Base-by-base conservation (phyloP, 2,888 invertebrate species). In the Frankliniella intonsa region DNA sequence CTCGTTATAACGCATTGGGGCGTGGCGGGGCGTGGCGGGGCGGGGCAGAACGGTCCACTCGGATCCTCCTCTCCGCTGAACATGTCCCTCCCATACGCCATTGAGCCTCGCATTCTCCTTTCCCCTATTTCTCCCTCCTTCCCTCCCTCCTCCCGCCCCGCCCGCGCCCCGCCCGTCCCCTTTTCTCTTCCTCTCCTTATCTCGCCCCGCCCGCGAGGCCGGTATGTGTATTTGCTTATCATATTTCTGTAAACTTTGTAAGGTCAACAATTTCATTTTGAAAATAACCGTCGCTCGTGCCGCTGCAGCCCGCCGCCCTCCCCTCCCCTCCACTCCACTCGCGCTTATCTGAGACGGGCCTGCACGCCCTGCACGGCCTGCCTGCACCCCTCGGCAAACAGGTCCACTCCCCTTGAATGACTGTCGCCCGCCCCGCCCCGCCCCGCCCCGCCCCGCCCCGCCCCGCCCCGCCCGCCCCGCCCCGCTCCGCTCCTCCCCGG, bases 251-350 rank as follows among this genome's bases (percentile, higher is more conserved):
- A 76, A 76, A 76, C 69, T 76, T 76, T 76, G 69, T 76, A 76
- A 76, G 69, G 69, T 76, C 69, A 76, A 76, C 69, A 76, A 76
- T 76, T 76, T 76, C 69, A 76, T 76, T 76, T 76, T 12, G 69
- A 76, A 76, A 76, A 76, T 76, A 76, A 76, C 25, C n/a, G 25
- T 12, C 69, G 22, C 69, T 22, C n/a, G 22, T 65, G 62, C 62
- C 62, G 62, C 19, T 62, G 62, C 19, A 62, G 62, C 62, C 17
- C 17, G 62, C 62, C 62, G n/a, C 19, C 62, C 38, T 2, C 2
- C 38, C 38, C 38, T 38, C 38, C 38, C 38, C 38, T 2, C 2
- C 38, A 2, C 38, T 38, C 38, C 38, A 2, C 38, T 2, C 2
- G 38, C 38, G 3, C 38, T 38, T 38, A 38, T 38, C 38, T 38